phyloP scores from a whole-genome alignment of 2,888 invertebrate species.

The Hypolimnas misippus region DNA sequence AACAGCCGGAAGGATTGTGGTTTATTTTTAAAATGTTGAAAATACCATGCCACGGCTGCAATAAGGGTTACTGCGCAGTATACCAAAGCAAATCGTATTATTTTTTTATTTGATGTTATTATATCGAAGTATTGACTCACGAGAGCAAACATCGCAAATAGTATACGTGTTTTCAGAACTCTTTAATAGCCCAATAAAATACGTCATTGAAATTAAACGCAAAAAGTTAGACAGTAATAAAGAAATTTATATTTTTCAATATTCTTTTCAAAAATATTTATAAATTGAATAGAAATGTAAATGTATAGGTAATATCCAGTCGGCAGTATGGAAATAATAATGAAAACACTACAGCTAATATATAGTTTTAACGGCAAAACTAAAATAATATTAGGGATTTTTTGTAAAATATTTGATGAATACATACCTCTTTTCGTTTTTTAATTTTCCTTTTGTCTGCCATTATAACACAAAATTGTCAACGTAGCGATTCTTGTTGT shows the following conservation, averaged over 20 bases:
- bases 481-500: slow-evolving; percentile 55
- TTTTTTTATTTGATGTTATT: slow-evolving; percentile 17
- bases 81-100: slow-evolving; percentile 9
- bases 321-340: slow-evolving; percentile 13
- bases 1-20: slow-evolving; percentile 42
- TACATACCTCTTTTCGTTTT: slow-evolving; percentile 78
- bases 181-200: slow-evolving; percentile 3
- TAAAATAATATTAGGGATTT: background rate
- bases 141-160: background rate
- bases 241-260: background rate
- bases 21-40: slow-evolving; percentile 47
- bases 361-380: background rate
- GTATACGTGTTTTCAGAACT: slow-evolving; percentile 12
- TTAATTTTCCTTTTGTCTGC: slow-evolving; percentile 80
- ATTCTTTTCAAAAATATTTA: background rate
- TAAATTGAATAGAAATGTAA: slow-evolving; percentile 1
- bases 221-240: background rate
- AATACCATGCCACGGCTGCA: slow-evolving; percentile 35
- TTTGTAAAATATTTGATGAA: background rate
- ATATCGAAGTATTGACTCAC: slow-evolving; percentile 5
- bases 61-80: slow-evolving; percentile 29
- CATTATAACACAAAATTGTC: slow-evolving; percentile 69
- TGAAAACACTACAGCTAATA: slow-evolving; percentile 4
- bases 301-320: slow-evolving; percentile 8
- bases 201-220: slow-evolving; percentile 11